Evolutionary conservation across 1,140 invertebrate genomes (phyloP), one percentile per base, ranked within the genome.

Genomic region (Neodiprion virginianus): DNA sequence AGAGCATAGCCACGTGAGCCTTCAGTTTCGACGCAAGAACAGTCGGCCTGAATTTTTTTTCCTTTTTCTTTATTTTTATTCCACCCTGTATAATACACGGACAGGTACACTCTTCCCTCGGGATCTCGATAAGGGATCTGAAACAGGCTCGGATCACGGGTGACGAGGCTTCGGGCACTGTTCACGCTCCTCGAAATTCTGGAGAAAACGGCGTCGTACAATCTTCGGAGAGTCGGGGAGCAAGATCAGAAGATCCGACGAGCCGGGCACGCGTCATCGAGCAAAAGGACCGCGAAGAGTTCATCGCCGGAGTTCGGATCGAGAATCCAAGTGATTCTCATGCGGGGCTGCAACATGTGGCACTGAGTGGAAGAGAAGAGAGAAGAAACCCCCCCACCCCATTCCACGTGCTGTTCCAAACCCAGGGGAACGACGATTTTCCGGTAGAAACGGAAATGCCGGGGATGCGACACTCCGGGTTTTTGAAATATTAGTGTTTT

Each of bases 181-280:
- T 61, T 5, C 53, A 12, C n/a, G 28, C 28, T 40, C 5, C 28
- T 40, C 28, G 28, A 40, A 40, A 40, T 40, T 40, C 28, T 40
- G 28, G 28, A 40, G 28, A 40, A 40, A 2, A 40, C 28, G 28
- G 28, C 28, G 28, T 40, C 28, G 5, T 40, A 5, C 28, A 40
- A 40, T 5, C 28, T 40, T 40, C 5, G 28, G 28, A 40, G 28
- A 40, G n/a, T 8, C 11, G n/a, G 53, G 5, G 53, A 61, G 11
- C n/a, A 8, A 61, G 53, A 61, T 61, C 53, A 61, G 11, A 8
- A 8, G 53, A 61, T 61, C 53, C 53, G 53, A 61, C 53, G 53
- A 61, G n/a, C 53, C 11, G n/a, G 53, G 53, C 53, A 61, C 53
- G 53, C 53, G 53, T 61, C 53, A 61, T 61, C 53, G 53, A 61